A percentile compares a stretch with the other conserved stretches of the same genome.
phyloP scores from a whole-genome alignment of 1,140 invertebrate species.

The Octopus sinensis region DNA sequence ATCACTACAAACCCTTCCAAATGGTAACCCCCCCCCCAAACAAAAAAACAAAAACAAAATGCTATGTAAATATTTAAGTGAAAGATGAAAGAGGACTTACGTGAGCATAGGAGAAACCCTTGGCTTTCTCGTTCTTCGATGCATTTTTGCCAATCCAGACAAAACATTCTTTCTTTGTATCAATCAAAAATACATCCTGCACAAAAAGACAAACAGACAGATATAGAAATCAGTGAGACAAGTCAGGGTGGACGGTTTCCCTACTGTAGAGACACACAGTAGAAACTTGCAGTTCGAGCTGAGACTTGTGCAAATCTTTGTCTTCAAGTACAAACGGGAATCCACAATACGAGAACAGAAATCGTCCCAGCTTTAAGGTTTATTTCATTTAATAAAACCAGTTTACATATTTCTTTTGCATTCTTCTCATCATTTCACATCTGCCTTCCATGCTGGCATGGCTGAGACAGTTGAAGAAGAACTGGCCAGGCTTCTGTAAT shows the following conservation, averaged over 20 bases:
- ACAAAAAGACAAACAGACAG: constrained; percentile 15
- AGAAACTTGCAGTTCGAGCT: no score
- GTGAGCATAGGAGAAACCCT: constrained; percentile 52
- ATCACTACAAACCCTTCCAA: neutral
- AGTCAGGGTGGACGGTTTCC: neutral
- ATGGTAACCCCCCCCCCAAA: neutral
- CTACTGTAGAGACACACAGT: neutral
- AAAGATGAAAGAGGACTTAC: constrained; percentile 37
- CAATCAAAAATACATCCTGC: constrained; percentile 78
- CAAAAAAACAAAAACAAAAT: neutral
- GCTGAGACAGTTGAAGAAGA: no score
- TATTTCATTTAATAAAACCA: no score
- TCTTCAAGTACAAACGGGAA: neutral
- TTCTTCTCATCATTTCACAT: no score
- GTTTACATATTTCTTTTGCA: no score
- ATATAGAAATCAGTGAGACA: neutral
- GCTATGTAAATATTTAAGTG: neutral
- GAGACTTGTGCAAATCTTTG: neutral
- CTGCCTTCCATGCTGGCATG: no score
- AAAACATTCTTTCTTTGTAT: constrained; percentile 68
- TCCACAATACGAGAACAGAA: neutral
- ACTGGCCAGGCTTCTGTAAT: no score
- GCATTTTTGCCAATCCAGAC: constrained; percentile 79
- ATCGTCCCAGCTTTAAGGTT: neutral
- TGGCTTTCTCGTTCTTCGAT: constrained; percentile 59